Percentiles rank a stretch among this genome's conserved stretches.
These are phyloP conservation scores for Morone chrysops DNA, from an alignment of 2,113 vertebrate genomes.

Conservation along the genomic window DNA sequence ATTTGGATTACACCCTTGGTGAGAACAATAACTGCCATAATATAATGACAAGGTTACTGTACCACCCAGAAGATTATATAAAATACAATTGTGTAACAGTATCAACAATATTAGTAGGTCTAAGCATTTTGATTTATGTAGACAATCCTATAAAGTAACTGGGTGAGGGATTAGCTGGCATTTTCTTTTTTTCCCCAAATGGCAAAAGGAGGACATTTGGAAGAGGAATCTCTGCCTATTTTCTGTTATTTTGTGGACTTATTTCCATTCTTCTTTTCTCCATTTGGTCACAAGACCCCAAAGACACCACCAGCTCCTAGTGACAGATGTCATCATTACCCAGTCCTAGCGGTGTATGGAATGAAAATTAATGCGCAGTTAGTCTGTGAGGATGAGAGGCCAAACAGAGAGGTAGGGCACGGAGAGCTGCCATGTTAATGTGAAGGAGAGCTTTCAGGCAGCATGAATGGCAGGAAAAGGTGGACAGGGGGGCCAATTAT, in stretches of 20 bases:
- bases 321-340: slow-evolving; percentile 73
- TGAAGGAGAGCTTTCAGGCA: slow-evolving; percentile 60
- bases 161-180: slow-evolving; percentile 25
- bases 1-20: neutral
- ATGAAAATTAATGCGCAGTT: slow-evolving; percentile 71
- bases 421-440: slow-evolving; percentile 51
- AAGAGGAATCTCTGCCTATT: slow-evolving; percentile 28
- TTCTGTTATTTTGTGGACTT: slow-evolving; percentile 27
- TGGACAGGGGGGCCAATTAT: slow-evolving; percentile 78
- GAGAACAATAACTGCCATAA: neutral
- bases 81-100: slow-evolving; percentile 12
- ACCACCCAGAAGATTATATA: slow-evolving; percentile 3
- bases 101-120: slow-evolving; percentile 11
- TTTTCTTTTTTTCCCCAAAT: slow-evolving; percentile 11
- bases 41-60: slow-evolving; percentile 4
- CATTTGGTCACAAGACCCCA: slow-evolving; percentile 46
- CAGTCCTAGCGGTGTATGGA: slow-evolving; percentile 48
- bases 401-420: slow-evolving; percentile 49
- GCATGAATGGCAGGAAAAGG: slow-evolving; percentile 53
- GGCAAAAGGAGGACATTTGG: neutral
- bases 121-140: slow-evolving; percentile 32
- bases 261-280: slow-evolving; percentile 61
- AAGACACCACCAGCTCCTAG: slow-evolving; percentile 44
- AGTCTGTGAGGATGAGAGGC: slow-evolving; percentile 58
- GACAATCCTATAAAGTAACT: slow-evolving; percentile 30